Evolutionary conservation across 2,888 invertebrate species (phyloP).

Genomic region (Epsilonema sp.): DNA sequence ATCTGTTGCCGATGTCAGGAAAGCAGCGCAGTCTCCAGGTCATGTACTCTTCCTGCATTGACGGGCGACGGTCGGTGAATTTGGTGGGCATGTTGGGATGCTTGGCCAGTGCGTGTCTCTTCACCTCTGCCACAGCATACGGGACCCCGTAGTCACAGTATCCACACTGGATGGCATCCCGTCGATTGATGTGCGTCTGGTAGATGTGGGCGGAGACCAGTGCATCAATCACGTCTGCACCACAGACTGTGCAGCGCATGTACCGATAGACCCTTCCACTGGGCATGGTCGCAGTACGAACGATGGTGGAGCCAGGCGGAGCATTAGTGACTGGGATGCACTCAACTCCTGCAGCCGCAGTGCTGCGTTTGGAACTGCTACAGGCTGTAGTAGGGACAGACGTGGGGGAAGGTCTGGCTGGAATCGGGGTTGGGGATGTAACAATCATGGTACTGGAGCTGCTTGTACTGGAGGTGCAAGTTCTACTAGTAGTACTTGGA

Average conservation of each 20-base stretch:
- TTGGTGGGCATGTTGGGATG: not conserved
- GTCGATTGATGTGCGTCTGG: not conserved
- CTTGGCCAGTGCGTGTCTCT: not conserved
- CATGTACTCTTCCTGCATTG: not conserved
- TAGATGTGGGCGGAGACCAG: not conserved
- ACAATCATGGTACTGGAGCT: no score
- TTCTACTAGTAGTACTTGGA: no score
- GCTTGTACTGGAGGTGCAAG: no score
- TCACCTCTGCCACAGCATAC: not conserved
- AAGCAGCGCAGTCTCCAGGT: not conserved
- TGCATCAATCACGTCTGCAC: not conserved
- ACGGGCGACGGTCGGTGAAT: not conserved
- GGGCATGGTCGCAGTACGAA: not conserved
- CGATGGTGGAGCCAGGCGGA: no score
- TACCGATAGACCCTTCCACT: not conserved
- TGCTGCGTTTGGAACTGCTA: no score
- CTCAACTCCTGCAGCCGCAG: no score
- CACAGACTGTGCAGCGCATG: not conserved
- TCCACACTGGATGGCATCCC: not conserved
- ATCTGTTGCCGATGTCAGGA: no score
- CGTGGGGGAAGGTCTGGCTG: no score
- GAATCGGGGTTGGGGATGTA: no score
- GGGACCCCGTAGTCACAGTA: not conserved
- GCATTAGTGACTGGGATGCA: no score
- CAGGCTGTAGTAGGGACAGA: no score